A percentile compares a stretch with the other conserved stretches of the same genome.
Conservation (phyloP, 2,797 vertebrate species). For the Kryptolebias ocellatus region DNA sequence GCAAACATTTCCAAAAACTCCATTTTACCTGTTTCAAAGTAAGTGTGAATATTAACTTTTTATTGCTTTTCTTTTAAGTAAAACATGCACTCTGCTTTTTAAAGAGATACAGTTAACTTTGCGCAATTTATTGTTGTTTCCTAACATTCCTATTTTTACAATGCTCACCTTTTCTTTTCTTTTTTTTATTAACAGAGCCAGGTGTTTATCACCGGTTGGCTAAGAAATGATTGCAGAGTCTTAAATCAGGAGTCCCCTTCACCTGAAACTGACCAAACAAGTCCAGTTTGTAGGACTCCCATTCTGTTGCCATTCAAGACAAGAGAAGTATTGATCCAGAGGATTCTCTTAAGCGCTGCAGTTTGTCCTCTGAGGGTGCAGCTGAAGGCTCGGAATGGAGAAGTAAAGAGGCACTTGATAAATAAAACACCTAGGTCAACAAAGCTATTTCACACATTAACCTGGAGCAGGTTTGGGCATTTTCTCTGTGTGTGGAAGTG, state of each 20-base stretch:
- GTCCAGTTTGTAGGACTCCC: constrained; percentile 54
- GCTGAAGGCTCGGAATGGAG: constrained; percentile 75
- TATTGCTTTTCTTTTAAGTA: background rate
- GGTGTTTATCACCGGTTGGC: constrained; percentile 18
- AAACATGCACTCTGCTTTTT: constrained; percentile 11
- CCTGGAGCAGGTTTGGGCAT: constrained; percentile 64
- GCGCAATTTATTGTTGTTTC: constrained; percentile 12
- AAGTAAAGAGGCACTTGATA: constrained; percentile 80
- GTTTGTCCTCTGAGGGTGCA: constrained; percentile 81
- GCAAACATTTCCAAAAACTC: background rate
- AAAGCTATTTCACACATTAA: constrained; percentile 80
- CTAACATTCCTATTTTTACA: constrained; percentile 1
- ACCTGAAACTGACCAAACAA: constrained; percentile 74
- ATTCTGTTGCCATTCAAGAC: constrained; percentile 70
- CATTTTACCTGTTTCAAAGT: background rate
- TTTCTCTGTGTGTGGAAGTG: constrained; percentile 40
- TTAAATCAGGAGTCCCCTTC: constrained; percentile 59
- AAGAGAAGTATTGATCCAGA: constrained; percentile 81
- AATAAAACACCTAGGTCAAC: constrained; percentile 84
- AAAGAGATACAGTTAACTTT: background rate
- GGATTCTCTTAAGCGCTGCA: constrained; percentile 72
- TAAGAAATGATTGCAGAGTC: constrained; percentile 48
- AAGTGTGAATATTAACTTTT: background rate
- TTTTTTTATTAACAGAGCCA: background rate
- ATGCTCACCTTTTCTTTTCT: background rate